Percentiles rank a stretch among this genome's conserved stretches.
Conservation (phyloP, 2,113 vertebrate genomes). For the Empidonax alnorum region DNA sequence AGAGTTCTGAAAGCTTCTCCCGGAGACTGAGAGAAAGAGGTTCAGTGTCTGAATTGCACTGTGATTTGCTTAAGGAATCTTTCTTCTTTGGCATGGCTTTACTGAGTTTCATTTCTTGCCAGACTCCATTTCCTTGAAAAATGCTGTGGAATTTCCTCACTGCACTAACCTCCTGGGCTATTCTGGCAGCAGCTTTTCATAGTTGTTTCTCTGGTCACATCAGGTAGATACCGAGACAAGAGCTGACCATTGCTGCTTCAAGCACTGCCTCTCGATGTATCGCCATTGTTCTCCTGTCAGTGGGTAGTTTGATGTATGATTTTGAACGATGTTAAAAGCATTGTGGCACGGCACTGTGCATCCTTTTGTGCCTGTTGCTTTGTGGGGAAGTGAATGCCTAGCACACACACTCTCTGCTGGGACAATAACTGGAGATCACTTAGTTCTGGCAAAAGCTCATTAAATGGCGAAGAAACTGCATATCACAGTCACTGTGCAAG, state of each 20-base stretch:
- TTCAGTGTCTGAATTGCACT: background rate
- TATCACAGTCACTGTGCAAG: background rate
- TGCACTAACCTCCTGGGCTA: background rate
- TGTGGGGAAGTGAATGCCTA: background rate
- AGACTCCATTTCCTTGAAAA: conserved; percentile 44
- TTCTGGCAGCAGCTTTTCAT: conserved; percentile 73
- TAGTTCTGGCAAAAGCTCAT: background rate
- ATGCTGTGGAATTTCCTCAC: conserved; percentile 56
- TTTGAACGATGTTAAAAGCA: background rate
- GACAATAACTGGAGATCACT: background rate
- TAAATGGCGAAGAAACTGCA: background rate
- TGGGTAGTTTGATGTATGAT: background rate
- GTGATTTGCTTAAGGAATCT: background rate
- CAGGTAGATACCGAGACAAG: conserved; percentile 34
- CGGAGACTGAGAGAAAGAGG: background rate
- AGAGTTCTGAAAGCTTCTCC: background rate
- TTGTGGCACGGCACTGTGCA: background rate
- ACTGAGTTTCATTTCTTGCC: conserved; percentile 10
- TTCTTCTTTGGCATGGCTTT: background rate
- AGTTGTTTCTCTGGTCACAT: conserved; percentile 69
- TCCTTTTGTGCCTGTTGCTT: background rate
- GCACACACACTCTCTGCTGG: background rate
- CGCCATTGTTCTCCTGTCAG: background rate
- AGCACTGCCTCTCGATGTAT: background rate
- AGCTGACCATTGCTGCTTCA: background rate